Evolutionary conservation across 1,140 invertebrate genomes (phyloP).

Genomic region (Drosophila equinoxialis): DNA sequence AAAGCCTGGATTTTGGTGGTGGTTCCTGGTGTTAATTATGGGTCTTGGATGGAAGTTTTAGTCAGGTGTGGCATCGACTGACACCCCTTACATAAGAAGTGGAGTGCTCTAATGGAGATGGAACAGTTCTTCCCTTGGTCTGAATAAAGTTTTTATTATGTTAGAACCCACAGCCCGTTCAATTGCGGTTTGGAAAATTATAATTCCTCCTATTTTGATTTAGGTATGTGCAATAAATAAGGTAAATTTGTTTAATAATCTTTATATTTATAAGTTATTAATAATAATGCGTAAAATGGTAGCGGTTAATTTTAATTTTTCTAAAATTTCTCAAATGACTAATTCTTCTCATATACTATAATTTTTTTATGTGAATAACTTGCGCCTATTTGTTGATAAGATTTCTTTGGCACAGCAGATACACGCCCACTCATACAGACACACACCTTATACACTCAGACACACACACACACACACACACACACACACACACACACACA

Average conservation of each 20-base stretch:
- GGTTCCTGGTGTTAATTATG: slow-evolving; percentile 29
- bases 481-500: slow-evolving; percentile 29
- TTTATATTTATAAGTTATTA: neutral
- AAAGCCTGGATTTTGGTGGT: slow-evolving; percentile 42
- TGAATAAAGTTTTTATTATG: no score
- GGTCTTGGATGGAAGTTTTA: neutral
- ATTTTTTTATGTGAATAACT: slow-evolving; percentile 15
- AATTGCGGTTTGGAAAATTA: no score
- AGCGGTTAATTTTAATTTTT: neutral
- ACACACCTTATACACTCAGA: slow-evolving; percentile 26
- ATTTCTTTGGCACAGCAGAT: slow-evolving; percentile 33
- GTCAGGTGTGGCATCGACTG: slow-evolving; percentile 31
- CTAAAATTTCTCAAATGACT: slow-evolving; percentile 37
- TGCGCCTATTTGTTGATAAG: slow-evolving; percentile 50
- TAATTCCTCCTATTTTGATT: no score
- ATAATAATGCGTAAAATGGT: neutral
- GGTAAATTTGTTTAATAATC: neutral
- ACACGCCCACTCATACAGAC: slow-evolving; percentile 31
- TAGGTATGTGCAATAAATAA: neutral
- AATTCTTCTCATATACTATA: slow-evolving; percentile 27
- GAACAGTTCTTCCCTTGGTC: no score
- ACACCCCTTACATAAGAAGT: neutral
- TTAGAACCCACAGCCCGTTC: no score
- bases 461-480: neutral
- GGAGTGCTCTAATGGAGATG: neutral